A percentile compares a stretch with the other conserved stretches of the same genome.
These are phyloP conservation scores for Hypolimnas misippus DNA, from an alignment of 2,888 invertebrate species.

Conservation along the genomic window DNA sequence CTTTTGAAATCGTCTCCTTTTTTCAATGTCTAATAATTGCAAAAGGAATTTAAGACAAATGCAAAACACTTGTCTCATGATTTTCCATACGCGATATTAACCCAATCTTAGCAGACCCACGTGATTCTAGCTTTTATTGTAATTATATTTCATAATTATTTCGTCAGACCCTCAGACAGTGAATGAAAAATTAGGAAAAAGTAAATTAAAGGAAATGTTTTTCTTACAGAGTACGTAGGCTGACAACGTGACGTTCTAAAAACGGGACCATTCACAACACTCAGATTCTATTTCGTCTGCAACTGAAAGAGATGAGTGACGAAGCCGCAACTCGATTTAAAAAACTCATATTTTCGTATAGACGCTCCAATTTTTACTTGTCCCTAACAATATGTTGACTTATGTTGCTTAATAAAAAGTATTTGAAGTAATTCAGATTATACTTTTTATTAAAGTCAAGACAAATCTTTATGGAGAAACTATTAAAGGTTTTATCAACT, in stretches of 20 bases:
- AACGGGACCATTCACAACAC: neutral
- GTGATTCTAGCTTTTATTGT: too few relatives aligned
- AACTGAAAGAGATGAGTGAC: slow-evolving; percentile 4
- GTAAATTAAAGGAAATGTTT: neutral
- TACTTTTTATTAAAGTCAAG: too few relatives aligned
- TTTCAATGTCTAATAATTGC: too few relatives aligned
- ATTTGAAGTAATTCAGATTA: neutral
- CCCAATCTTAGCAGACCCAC: too few relatives aligned
- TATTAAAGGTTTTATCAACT: too few relatives aligned
- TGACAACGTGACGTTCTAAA: neutral
- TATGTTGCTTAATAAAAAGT: neutral
- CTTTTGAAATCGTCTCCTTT: too few relatives aligned
- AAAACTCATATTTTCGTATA: neutral
- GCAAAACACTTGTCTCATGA: too few relatives aligned
- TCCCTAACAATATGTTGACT: neutral
- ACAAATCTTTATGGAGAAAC: too few relatives aligned
- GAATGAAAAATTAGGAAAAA: neutral
- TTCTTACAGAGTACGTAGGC: neutral
- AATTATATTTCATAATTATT: too few relatives aligned
- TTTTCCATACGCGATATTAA: too few relatives aligned
- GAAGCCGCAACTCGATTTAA: neutral
- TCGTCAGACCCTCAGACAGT: neutral
- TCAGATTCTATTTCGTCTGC: neutral
- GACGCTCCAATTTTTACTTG: neutral
- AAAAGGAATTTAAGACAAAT: too few relatives aligned